Evolutionary conservation across 37 sponge, comb jelly and placozoan genomes (phyloP).

Genomic region (Lycopodina hypogea): DNA sequence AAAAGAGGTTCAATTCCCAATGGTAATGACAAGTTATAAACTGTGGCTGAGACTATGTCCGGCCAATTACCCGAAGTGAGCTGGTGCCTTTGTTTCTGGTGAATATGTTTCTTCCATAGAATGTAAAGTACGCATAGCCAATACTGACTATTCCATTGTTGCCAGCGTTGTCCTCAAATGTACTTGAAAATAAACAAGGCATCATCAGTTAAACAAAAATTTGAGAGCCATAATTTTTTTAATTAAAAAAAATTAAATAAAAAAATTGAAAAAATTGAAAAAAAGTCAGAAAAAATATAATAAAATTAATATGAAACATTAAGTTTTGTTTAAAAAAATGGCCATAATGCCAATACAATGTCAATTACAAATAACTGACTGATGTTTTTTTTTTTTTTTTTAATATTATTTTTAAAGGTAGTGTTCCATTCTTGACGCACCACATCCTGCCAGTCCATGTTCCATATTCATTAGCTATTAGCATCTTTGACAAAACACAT

Average conservation of each 20-base stretch:
- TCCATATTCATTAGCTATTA: too few relatives aligned
- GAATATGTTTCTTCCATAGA: constrained; percentile 38
- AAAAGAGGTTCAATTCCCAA: not conserved
- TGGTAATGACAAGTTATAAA: not conserved
- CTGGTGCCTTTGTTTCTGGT: constrained; percentile 24
- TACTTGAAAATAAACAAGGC: constrained; percentile 6
- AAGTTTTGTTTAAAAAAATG: too few relatives aligned
- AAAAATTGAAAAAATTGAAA: not conserved
- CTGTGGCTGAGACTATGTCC: too few relatives aligned
- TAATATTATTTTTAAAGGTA: too few relatives aligned
- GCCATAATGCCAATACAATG: too few relatives aligned
- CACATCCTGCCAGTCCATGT: too few relatives aligned
- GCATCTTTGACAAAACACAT: too few relatives aligned
- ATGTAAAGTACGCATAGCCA: constrained; percentile 36
- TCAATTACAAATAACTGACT: too few relatives aligned
- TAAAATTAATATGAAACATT: not conserved
- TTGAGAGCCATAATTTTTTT: too few relatives aligned
- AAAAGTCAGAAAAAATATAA: too few relatives aligned
- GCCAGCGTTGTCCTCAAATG: constrained; percentile 36
- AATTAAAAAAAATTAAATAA: not conserved
- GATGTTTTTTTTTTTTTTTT: too few relatives aligned
- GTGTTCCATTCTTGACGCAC: too few relatives aligned
- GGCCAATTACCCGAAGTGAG: constrained; percentile 19
- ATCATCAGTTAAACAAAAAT: not conserved
- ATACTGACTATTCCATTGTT: constrained; percentile 46